Evolutionary conservation across 2,113 vertebrate species (phyloP).

Genomic region (Nyctereutes procyonoides): DNA sequence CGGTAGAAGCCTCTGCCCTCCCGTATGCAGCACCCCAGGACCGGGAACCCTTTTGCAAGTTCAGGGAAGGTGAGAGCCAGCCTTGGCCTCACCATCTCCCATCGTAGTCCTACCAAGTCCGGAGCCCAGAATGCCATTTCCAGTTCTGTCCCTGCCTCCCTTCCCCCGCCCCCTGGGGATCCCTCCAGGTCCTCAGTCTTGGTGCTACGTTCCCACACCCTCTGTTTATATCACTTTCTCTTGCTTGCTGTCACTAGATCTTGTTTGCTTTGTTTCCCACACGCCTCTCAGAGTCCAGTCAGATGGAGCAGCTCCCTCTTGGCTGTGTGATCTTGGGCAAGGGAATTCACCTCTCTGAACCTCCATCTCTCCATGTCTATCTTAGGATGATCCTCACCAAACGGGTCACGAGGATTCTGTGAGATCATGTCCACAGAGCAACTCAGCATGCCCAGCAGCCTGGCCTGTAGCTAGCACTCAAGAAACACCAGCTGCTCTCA

Average conservation of each 20-base stretch:
- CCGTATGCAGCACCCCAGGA: background rate
- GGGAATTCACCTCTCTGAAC: constrained; percentile 20
- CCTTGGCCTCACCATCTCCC: background rate
- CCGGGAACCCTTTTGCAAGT: background rate
- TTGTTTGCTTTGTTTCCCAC: background rate
- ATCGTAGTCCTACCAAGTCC: background rate
- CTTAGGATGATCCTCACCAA: background rate
- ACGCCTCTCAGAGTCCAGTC: background rate
- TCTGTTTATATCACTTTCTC: background rate
- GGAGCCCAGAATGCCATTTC: background rate
- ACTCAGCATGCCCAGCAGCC: background rate
- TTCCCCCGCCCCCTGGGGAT: no score
- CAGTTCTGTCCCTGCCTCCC: background rate
- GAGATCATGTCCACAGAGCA: background rate
- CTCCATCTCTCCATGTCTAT: background rate
- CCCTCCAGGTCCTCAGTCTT: background rate
- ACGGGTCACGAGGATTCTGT: background rate
- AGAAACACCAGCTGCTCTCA: background rate
- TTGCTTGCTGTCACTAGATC: background rate
- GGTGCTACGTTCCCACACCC: background rate
- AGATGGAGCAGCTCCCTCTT: background rate
- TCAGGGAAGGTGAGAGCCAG: background rate
- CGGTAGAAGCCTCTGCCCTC: background rate
- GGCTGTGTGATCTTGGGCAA: constrained; percentile 40
- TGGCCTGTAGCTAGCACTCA: rapidly evolving